Percentiles rank a stretch among this genome's conserved stretches.
Conservation (phyloP, 2,888 invertebrate species). For the Parelbella ahira region DNA sequence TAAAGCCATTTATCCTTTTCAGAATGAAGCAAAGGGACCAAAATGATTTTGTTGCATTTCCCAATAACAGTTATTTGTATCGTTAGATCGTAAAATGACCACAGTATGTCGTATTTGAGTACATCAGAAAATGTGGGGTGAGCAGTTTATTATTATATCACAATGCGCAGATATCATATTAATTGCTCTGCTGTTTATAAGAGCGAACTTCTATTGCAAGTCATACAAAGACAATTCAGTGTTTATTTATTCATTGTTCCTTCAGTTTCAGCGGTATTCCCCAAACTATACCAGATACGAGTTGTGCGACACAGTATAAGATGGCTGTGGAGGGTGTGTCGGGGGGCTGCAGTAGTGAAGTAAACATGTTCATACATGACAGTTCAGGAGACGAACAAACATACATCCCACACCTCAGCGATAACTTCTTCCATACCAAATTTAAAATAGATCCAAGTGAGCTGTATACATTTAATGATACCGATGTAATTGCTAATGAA, state of each 20-base stretch:
- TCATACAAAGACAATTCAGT: neutral
- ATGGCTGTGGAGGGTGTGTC: conserved; percentile 72
- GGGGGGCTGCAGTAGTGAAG: conserved; percentile 60
- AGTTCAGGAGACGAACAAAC: conserved; percentile 66
- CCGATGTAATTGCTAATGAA: conserved; percentile 71
- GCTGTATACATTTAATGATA: conserved; percentile 74
- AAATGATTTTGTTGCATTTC: conserved; percentile 48
- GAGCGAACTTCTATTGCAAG: neutral
- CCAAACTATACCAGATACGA: conserved; percentile 75
- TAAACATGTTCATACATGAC: conserved; percentile 68
- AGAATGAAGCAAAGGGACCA: conserved; percentile 71
- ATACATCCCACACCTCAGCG: conserved; percentile 66
- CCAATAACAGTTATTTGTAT: conserved; percentile 52
- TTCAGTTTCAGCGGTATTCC: conserved; percentile 74
- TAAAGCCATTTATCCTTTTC: conserved; percentile 38
- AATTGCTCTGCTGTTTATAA: neutral
- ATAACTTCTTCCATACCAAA: conserved; percentile 69
- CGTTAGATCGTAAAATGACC: conserved; percentile 69
- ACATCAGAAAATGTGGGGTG: conserved; percentile 78
- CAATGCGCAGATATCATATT: conserved; percentile 1
- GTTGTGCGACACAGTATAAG: conserved; percentile 75
- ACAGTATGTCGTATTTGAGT: conserved; percentile 79
- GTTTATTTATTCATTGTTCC: conserved; percentile 18
- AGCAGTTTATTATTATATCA: conserved; percentile 35
- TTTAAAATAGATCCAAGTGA: conserved; percentile 77